These are phyloP conservation scores for Alloscopus bannaensis DNA, from an alignment of 2,888 invertebrate species.

Conservation along the genomic window DNA sequence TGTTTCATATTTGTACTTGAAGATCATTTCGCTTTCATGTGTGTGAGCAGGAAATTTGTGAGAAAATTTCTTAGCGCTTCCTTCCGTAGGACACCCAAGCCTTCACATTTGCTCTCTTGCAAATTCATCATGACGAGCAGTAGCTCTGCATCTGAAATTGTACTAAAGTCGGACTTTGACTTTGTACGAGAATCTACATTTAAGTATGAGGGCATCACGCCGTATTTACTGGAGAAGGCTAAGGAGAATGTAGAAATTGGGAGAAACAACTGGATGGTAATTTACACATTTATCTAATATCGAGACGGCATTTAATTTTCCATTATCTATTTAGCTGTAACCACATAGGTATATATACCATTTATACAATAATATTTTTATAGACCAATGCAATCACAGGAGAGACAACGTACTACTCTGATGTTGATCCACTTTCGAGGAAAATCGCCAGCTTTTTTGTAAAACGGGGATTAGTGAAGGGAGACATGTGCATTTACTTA, in stretches of 20 bases:
- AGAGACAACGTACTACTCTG: constrained; percentile 64
- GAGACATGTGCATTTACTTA: constrained; percentile 69
- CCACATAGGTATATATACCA: too few species aligned
- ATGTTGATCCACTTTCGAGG: constrained; percentile 65
- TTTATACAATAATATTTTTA: constrained; percentile 12
- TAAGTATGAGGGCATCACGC: constrained; percentile 60
- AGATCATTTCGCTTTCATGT: too few species aligned
- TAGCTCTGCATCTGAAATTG: constrained; percentile 38
- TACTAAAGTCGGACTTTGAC: constrained; percentile 37
- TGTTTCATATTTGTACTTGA: too few species aligned
- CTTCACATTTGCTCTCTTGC: background rate
- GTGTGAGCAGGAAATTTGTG: too few species aligned
- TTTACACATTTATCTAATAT: constrained; percentile 4
- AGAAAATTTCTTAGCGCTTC: too few species aligned
- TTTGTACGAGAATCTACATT: constrained; percentile 46
- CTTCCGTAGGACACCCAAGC: too few species aligned
- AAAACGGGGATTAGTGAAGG: constrained; percentile 68
- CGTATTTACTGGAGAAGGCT: constrained; percentile 64
- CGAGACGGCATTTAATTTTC: too few species aligned
- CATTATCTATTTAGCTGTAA: too few species aligned
- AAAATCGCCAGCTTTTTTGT: constrained; percentile 67
- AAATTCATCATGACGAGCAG: background rate
- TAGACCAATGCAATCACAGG: constrained; percentile 69
- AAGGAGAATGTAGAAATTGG: constrained; percentile 61
- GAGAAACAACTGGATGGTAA: constrained; percentile 69